These are phyloP conservation scores for Apantesis nais DNA, from an alignment of 2,888 invertebrate genomes.

Conservation along the genomic window DNA sequence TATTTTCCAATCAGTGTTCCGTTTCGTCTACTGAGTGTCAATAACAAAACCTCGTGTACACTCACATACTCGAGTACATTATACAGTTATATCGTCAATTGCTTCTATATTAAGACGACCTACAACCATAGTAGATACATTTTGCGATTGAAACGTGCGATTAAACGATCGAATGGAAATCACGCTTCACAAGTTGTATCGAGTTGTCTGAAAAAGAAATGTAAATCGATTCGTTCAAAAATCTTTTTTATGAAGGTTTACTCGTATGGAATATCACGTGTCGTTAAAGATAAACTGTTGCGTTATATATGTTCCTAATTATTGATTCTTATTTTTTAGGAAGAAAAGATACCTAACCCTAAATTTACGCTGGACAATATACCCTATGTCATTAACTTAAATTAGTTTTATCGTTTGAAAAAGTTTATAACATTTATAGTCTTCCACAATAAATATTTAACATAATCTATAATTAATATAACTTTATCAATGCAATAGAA, in stretches of 20 bases:
- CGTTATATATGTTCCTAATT: background rate
- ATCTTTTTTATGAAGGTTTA: background rate
- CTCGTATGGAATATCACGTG: background rate
- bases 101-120: conserved; percentile 23
- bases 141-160: conserved; percentile 15
- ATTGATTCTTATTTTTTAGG: background rate
- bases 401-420: background rate
- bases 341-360: background rate
- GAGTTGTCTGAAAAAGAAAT: background rate
- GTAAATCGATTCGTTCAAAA: background rate
- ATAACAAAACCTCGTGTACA: conserved; percentile 16
- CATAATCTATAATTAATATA: too few species aligned
- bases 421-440: too few species aligned
- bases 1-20: conserved; percentile 14
- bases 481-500: too few species aligned
- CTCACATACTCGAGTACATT: background rate
- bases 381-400: background rate
- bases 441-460: too few species aligned
- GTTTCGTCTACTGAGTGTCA: conserved; percentile 13
- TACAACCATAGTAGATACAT: conserved; percentile 19
- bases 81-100: conserved; percentile 19
- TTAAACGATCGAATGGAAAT: conserved; percentile 12
- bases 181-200: background rate
- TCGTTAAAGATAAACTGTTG: background rate
- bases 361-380: background rate